A percentile compares a stretch with the other conserved stretches of the same genome.
phyloP scores from a whole-genome alignment of 2,797 vertebrate genomes.

The Carduelis carduelis region DNA sequence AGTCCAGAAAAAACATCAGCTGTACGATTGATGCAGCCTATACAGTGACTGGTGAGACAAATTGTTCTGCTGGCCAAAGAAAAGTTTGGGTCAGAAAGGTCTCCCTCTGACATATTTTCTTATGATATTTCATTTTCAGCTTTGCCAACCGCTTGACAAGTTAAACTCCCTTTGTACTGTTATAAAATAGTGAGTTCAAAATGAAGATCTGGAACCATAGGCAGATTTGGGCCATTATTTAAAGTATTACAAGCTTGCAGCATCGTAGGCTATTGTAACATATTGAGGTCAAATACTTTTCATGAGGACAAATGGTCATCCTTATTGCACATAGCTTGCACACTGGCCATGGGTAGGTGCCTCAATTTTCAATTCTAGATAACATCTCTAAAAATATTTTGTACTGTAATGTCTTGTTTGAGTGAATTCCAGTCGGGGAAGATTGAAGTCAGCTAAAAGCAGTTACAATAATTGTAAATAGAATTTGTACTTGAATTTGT shows the following conservation, averaged over 20 bases:
- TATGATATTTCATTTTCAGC: constrained; percentile 71
- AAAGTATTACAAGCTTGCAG: constrained; percentile 41
- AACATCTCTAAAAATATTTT: constrained; percentile 28
- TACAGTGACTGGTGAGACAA: constrained; percentile 69
- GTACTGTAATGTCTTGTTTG: background rate
- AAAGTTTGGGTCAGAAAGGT: constrained; percentile 68
- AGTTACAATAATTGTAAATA: constrained; percentile 1
- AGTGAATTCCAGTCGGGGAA: constrained; percentile 41
- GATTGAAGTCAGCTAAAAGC: constrained; percentile 41
- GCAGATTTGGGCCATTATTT: constrained; percentile 53
- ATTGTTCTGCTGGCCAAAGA: constrained; percentile 61
- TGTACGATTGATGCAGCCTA: constrained; percentile 64
- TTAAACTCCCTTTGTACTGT: constrained; percentile 61
- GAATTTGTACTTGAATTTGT: constrained; percentile 9
- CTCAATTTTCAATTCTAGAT: background rate
- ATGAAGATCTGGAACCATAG: constrained; percentile 35
- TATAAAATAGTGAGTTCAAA: constrained; percentile 67
- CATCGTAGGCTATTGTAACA: constrained; percentile 25
- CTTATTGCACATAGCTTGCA: background rate
- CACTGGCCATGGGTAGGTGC: background rate
- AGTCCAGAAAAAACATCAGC: constrained; percentile 70
- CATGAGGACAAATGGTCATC: constrained; percentile 1
- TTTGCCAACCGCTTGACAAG: constrained; percentile 66
- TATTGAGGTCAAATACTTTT: constrained; percentile 41
- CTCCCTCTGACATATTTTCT: constrained; percentile 69